Percentiles rank a stretch among this genome's conserved stretches.
Conservation (phyloP, 2,113 vertebrate species). For the Aramus guarauna region DNA sequence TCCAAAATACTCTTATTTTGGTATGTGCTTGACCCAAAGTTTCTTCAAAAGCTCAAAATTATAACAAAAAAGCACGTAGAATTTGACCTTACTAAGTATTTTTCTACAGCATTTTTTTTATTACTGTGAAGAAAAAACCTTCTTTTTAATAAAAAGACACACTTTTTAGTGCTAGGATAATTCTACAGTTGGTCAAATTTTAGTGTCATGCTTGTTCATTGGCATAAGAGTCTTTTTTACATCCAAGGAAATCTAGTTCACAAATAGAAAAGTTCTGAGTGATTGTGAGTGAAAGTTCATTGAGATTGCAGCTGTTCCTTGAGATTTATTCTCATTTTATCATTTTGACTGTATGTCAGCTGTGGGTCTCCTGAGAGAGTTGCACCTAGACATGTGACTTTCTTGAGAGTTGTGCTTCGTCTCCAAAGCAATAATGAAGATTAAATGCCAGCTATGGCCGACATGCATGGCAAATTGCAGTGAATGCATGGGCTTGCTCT, state of each 20-base stretch:
- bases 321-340: slow-evolving; percentile 7
- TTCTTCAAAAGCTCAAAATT: not conserved
- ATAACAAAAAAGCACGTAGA: not conserved
- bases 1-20: not conserved
- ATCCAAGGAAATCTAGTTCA: not conserved
- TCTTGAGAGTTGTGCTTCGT: not conserved
- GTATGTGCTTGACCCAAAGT: not conserved
- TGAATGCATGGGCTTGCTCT: not conserved
- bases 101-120: not conserved
- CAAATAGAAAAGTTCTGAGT: not conserved
- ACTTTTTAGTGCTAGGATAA: not conserved
- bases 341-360: not conserved
- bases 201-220: not conserved
- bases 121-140: not conserved
- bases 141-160: not conserved
- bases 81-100: not conserved
- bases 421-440: not conserved
- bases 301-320: not conserved
- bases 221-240: not conserved
- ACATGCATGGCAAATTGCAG: not conserved
- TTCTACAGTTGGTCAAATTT: not conserved
- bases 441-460: not conserved
- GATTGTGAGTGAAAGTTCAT: not conserved
- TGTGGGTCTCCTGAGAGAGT: not conserved
- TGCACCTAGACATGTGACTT: not conserved